Evolutionary conservation across 1,140 invertebrate genomes (phyloP), one percentile per base, ranked within the genome.

Genomic region (Bicyclus anynana): DNA sequence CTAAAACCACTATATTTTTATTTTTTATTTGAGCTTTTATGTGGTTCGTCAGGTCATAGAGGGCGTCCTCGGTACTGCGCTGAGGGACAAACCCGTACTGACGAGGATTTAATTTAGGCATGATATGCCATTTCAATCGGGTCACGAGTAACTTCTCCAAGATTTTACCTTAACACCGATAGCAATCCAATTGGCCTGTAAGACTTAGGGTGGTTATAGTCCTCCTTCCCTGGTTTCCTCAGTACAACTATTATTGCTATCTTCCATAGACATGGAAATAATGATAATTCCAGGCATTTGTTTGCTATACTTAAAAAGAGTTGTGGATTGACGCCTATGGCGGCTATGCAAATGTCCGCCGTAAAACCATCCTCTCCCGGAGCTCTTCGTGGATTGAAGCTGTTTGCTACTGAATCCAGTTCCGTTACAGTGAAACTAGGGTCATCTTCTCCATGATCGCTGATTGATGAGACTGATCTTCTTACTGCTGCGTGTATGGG

Each of bases 261-360:
- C 14, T 65, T 65, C 63, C 63, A 65, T n/a, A n/a, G 0, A 16
- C 1, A 7, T 49, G 1, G 60, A 57, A 33, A 67, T 63, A 42
- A 44, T 14, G 1, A 12, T 14, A 49, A 6, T 3, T 17, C 10
- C 5, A 59, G 23, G 23, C 50, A 53, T 16, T 37, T 53, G n/a
- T 59, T 59, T 0, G 13, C n/a, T 0, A 59, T 1, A 0, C 21
- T 29, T 9, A 53, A 14, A 13, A 51, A 40, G 1, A 40, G 0
- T 4, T 60, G 37, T n/a, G 14, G 20, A 6, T 38, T 13, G 0
- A 0, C 12, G 4, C 16, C 7, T 2, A 58, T 38, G 0, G 51
- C 49, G 1, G 3, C 5, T 10, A 16, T 37, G 21, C 53, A 56
- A 1, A 68, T 61, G 13, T 68, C 61, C 2, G 61, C 44, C 0